A percentile compares a stretch with the other conserved stretches of the same genome.
Conservation (phyloP, 2,797 vertebrate genomes). For the Lutjanus campechanus region DNA sequence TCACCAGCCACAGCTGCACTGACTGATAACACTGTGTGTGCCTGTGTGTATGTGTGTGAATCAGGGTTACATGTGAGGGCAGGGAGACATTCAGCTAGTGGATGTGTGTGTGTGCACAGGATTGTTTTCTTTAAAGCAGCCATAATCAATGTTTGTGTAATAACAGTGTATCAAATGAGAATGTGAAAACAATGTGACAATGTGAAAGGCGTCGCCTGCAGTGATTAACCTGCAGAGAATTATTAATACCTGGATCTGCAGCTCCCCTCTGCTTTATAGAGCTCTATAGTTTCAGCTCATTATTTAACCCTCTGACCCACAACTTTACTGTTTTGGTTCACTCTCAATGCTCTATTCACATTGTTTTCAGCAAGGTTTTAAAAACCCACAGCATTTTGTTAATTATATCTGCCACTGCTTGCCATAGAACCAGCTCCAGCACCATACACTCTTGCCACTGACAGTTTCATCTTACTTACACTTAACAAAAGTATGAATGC, state of each 20-base stretch:
- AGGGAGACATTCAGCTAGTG: not conserved
- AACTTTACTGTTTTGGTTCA: not conserved
- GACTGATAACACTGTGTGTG: constrained; percentile 55
- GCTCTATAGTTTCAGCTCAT: not conserved
- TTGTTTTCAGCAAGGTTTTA: not conserved
- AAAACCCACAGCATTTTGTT: not conserved
- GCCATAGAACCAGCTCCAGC: not conserved
- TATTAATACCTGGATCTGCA: not conserved
- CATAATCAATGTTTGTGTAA: not conserved
- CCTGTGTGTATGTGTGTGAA: constrained; percentile 30
- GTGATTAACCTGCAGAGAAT: not conserved
- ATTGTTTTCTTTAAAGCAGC: constrained; percentile 7
- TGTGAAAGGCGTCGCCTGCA: not conserved
- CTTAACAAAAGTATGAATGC: too few relatives aligned
- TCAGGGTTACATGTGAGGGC: not conserved
- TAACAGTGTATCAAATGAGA: not conserved
- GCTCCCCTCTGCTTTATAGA: not conserved
- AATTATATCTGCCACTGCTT: too few relatives aligned
- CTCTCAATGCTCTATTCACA: not conserved
- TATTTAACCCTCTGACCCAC: not conserved
- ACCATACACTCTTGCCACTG: too few relatives aligned
- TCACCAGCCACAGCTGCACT: constrained; percentile 63
- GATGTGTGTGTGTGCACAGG: not conserved
- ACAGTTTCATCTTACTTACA: too few relatives aligned
- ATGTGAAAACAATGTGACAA: not conserved